Evolutionary conservation across 2,797 vertebrate genomes (phyloP), one percentile per base, ranked within the genome.

Genomic region (Sardinella longiceps): DNA sequence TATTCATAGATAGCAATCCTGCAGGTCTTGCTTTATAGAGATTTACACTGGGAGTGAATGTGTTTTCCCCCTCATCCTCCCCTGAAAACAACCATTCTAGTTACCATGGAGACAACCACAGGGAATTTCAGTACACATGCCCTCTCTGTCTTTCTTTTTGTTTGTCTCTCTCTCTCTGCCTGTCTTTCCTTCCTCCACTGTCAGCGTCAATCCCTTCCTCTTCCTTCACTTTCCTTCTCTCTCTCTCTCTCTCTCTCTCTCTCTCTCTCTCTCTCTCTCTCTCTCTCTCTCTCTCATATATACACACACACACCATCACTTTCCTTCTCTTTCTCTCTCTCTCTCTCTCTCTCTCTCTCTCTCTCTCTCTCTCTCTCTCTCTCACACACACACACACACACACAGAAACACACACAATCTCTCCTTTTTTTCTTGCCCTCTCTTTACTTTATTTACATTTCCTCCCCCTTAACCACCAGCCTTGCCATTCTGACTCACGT

Each of bases 61-160:
- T 74, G 66, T 74, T 37, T 74, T 6, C 37, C 12, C 66, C 5
- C 14, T 20, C 39, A 37, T 74, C 30, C 18, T 74, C 66, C 66
- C 33, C 66, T 74, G 30, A 74, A 74, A 74, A 74, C 30, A 74
- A 37, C 30, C 66, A 18, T 74, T 7, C 33, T 5, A 12, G 66
- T 74, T 37, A 37, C 66, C 66, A 74, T 74, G 66, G 66, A 74
- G 15, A 74, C 66, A 33, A 70, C 28, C 63, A 70, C 6, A 33
- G 63, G 25, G 63, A 70, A 14, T 37, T 70, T 70, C 28, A 37
- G 66, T 7, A 74, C 15, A 74, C 66, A 37, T 74, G 30, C 28
- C 5, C 15, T 18, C 30, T 12, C 33, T 70, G 28, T 70, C 63
- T 70, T 14, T 11, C 63, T 70, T 11, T 60, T n/a, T 66, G 11